Evolutionary conservation across 1,140 invertebrate genomes (phyloP), one percentile per base, ranked within the genome.

Genomic region (Eueides isabella): DNA sequence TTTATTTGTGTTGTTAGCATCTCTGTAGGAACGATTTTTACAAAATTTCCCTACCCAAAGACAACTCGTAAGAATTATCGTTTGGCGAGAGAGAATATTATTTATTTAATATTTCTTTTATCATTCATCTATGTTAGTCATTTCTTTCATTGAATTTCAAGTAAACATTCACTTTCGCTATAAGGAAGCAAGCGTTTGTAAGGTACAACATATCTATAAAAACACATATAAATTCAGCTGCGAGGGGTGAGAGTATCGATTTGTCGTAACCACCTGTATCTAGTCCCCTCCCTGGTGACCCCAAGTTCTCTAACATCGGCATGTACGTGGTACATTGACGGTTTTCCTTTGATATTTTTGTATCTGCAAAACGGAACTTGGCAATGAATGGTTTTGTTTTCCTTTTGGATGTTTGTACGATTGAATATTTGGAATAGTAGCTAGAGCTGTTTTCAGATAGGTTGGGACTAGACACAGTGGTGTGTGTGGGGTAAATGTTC

Each of bases 181-280:
- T 12, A n/a, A 26, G 48, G 48, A 55, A 55, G 19, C 48, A 7
- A 26, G 48, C 48, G 48, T 55, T 55, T 55, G 19, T 55, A 2
- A 38, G 35, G 35, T 38, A 55, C 26, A 12, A 55, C 19, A 55
- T 28, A 44, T 38, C 66, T 67, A 67, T 41, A 48, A 67, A 67
- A 67, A 67, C 41, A 67, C 26, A 14, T 48, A 48, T 28, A 48
- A 19, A 67, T 28, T 48, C 66, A 48, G 48, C 48, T 23, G 19
- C 48, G 26, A 67, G 33, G 44, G 44, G 67, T 14, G 67, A 41
- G 61, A 48, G 61, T 71, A 71, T 71, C 69, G 82, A 78, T 83
- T 81, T 81, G 74, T 76, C 78, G 77, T 71, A 81, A 79, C 83
- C 83, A 61, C 62, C 67, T 44, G 38, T 74, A 63, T 74, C 66